Percentiles rank a stretch among this genome's conserved stretches.
Conservation (phyloP, 2,113 vertebrate genomes). For the Numenius arquata region DNA sequence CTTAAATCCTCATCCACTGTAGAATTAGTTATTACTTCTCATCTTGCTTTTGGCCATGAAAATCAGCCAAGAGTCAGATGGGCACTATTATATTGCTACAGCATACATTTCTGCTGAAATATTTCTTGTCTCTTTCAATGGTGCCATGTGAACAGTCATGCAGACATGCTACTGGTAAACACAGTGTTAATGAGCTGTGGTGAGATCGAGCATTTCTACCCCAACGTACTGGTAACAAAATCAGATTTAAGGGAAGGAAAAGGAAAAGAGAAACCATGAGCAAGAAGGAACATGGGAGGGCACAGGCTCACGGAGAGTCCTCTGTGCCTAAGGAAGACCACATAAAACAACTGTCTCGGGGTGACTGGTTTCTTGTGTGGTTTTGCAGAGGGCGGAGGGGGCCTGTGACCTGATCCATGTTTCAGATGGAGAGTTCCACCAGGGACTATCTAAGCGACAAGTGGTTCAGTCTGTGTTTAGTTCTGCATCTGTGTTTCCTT, state of each 20-base stretch:
- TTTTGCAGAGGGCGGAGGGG: neutral
- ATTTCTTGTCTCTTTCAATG: neutral
- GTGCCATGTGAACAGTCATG: neutral
- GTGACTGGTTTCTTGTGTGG: neutral
- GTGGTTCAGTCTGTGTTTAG: neutral
- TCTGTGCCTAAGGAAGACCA: neutral
- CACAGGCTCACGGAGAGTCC: neutral
- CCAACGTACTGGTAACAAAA: neutral
- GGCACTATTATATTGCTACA: neutral
- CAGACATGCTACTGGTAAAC: neutral
- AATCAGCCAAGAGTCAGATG: neutral
- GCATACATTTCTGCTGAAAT: neutral
- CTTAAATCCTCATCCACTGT: conserved; percentile 38
- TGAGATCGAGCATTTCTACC: neutral
- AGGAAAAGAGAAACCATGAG: neutral
- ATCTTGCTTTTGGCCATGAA: conserved; percentile 27
- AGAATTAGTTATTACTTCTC: conserved; percentile 15
- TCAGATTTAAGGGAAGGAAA: neutral
- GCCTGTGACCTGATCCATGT: neutral
- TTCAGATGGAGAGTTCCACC: neutral
- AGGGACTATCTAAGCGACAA: neutral
- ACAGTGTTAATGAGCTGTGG: neutral
- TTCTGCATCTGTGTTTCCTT: neutral
- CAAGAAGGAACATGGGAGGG: neutral
- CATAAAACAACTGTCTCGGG: rapidly evolving